Evolutionary conservation across 2,888 invertebrate species (phyloP).

Genomic region (Lamellibrachia columna): DNA sequence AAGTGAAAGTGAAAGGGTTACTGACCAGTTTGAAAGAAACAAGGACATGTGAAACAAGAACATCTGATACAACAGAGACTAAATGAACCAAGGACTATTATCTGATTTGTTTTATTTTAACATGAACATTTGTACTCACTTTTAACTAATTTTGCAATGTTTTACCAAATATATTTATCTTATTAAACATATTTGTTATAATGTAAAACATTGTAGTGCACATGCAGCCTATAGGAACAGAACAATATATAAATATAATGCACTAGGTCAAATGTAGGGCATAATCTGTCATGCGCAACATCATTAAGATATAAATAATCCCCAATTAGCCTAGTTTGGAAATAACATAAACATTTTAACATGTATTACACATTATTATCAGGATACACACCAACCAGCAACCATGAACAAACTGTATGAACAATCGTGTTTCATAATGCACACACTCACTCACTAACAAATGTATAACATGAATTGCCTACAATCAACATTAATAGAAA

Average conservation of each 20-base stretch:
- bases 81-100: no score
- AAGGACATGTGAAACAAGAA: no score
- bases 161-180: not conserved
- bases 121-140: not conserved
- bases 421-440: not conserved
- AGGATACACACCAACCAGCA: not conserved
- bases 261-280: not conserved
- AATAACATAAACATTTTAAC: not conserved
- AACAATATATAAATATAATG: not conserved
- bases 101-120: no score
- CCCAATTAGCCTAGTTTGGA: not conserved
- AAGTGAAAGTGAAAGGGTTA: no score
- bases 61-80: no score
- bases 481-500: not conserved
- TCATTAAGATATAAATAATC: not conserved
- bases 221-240: not conserved
- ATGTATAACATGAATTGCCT: not conserved
- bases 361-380: not conserved
- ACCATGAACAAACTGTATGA: not conserved
- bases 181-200: not conserved
- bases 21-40: no score
- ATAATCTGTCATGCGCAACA: not conserved
- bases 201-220: not conserved
- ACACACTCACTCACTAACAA: not conserved
- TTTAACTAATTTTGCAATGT: not conserved